Conservation (phyloP, 2,888 invertebrate genomes). For the Luperina testacea region DNA sequence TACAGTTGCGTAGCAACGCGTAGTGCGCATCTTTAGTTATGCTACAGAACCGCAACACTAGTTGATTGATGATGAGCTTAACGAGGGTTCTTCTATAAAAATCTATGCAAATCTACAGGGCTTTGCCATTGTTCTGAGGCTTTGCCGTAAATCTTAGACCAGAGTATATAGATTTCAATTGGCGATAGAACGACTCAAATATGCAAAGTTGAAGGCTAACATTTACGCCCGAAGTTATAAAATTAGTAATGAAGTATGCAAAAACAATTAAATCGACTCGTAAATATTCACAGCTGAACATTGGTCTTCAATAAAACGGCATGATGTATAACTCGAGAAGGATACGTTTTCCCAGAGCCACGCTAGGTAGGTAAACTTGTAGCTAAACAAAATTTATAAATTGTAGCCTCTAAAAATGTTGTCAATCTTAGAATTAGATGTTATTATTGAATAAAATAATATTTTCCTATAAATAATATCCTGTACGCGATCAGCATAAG, state of each 20-base stretch:
- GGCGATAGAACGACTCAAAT: constrained; percentile 35
- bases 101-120: constrained; percentile 17
- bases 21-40: not conserved
- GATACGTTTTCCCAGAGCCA: not conserved
- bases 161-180: constrained; percentile 28
- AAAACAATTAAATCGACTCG: constrained; percentile 40
- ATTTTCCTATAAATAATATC: not conserved
- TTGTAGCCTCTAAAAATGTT: not conserved
- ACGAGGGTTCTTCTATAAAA: constrained; percentile 16
- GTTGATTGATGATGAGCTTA: constrained; percentile 2
- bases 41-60: constrained; percentile 6
- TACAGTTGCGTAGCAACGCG: not conserved
- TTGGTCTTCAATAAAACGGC: constrained; percentile 30
- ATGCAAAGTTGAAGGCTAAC: constrained; percentile 53
- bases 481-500: not conserved
- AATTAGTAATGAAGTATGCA: constrained; percentile 50
- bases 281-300: constrained; percentile 41
- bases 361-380: not conserved
- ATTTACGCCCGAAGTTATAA: constrained; percentile 49
- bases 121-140: constrained; percentile 8
- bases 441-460: not conserved
- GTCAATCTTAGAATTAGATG: not conserved
- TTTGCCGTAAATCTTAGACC: constrained; percentile 9
- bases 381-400: not conserved
- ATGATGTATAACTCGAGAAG: not conserved